Evolutionary conservation across 2,888 invertebrate species (phyloP).

Genomic region (Clistopyga incitator): DNA sequence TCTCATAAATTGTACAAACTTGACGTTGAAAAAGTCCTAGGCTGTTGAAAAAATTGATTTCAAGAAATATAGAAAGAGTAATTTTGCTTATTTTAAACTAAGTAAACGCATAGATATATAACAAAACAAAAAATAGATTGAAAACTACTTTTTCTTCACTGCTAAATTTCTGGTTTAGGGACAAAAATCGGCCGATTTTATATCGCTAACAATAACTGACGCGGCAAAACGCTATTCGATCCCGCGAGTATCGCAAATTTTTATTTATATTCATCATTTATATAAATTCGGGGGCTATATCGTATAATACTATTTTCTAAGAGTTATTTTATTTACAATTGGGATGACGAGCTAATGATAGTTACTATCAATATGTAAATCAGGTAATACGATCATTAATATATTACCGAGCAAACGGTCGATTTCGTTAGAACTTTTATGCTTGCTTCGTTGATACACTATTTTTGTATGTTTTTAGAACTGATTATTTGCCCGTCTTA

Average conservation of each 20-base stretch:
- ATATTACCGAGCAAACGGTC: conserved; percentile 63
- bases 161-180: background rate
- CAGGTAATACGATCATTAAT: conserved; percentile 71
- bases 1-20: conserved; percentile 51
- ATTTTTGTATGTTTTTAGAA: conserved; percentile 30
- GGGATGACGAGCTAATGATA: conserved; percentile 71
- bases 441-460: conserved; percentile 10
- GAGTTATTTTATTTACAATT: conserved; percentile 76
- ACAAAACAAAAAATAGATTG: background rate
- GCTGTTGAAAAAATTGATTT: conserved; percentile 8
- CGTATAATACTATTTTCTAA: conserved; percentile 69
- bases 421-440: background rate
- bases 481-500: background rate
- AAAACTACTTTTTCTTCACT: background rate
- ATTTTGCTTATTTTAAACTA: background rate
- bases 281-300: conserved; percentile 54
- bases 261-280: background rate
- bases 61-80: background rate
- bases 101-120: background rate
- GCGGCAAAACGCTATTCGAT: conserved; percentile 37
- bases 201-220: conserved; percentile 8
- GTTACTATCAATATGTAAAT: conserved; percentile 71
- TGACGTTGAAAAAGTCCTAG: conserved; percentile 9
- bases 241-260: conserved; percentile 38
- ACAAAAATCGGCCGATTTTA: conserved; percentile 21